These are phyloP conservation scores for Microplitis mediator DNA, from an alignment of 1,140 invertebrate species.

Conservation along the genomic window DNA sequence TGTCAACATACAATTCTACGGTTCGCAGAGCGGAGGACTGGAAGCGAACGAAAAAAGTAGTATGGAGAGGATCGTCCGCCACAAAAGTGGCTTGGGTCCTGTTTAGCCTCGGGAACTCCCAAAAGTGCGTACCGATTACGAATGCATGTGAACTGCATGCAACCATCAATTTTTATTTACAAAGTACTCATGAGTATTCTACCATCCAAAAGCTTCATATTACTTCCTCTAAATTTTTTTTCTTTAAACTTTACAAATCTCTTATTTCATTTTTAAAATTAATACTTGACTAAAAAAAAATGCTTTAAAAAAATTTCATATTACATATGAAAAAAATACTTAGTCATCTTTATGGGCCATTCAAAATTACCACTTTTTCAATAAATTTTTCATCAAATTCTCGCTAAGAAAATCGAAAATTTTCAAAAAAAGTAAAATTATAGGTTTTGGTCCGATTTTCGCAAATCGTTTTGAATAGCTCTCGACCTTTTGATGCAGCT, in stretches of 20 bases:
- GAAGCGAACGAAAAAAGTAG: not conserved
- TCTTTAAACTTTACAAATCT: constrained; percentile 17
- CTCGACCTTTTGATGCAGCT: too few species aligned
- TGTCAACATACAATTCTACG: not conserved
- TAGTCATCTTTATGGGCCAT: too few species aligned
- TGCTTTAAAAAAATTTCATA: too few species aligned
- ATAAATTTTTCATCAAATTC: too few species aligned
- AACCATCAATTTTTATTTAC: constrained; percentile 46
- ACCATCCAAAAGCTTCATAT: constrained; percentile 26
- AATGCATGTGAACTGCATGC: constrained; percentile 41
- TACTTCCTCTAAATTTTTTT: constrained; percentile 20
- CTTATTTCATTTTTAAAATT: not conserved
- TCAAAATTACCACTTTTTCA: too few species aligned
- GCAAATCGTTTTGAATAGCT: too few species aligned
- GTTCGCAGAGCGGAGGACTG: too few species aligned
- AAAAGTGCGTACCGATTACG: constrained; percentile 48
- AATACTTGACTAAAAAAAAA: too few species aligned
- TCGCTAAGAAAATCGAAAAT: too few species aligned
- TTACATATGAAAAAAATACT: too few species aligned
- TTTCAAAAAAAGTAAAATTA: too few species aligned
- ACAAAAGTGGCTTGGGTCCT: constrained; percentile 47
- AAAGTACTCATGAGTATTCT: constrained; percentile 36
- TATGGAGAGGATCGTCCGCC: constrained; percentile 12
- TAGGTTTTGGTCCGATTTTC: too few species aligned
- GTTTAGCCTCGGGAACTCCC: constrained; percentile 46